Percentiles rank a stretch among this genome's conserved stretches.
phyloP scores from a whole-genome alignment of 2,113 vertebrate genomes.

The Collichthys lucidus region DNA sequence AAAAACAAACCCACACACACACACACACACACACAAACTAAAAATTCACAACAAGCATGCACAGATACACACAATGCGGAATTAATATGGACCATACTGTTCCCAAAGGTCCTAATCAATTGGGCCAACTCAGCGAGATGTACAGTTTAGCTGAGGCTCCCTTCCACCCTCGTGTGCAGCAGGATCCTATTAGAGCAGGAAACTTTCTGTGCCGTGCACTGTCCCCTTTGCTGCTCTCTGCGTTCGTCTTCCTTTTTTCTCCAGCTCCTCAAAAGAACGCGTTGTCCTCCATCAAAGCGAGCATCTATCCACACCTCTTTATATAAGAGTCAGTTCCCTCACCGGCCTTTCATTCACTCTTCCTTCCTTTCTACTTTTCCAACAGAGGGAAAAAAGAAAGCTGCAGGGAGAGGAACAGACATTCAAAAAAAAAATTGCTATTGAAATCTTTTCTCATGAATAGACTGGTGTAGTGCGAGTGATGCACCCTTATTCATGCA shows the following conservation, averaged over 20 bases:
- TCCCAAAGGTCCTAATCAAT: slow-evolving; percentile 73
- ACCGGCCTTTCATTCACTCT: neutral
- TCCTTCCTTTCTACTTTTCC: neutral
- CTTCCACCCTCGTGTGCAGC: slow-evolving; percentile 53
- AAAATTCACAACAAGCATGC: slow-evolving; percentile 19
- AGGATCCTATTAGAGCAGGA: slow-evolving; percentile 38
- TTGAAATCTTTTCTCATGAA: slow-evolving; percentile 11
- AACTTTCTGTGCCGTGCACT: slow-evolving; percentile 37
- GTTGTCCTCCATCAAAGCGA: slow-evolving; percentile 8
- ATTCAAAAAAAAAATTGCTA: slow-evolving; percentile 6
- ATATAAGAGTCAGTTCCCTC: slow-evolving; percentile 4
- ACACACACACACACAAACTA: slow-evolving; percentile 1
- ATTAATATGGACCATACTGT: slow-evolving; percentile 55
- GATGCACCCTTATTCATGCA: slow-evolving; percentile 20
- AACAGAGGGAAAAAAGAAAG: neutral
- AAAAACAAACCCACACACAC: slow-evolving; percentile 30
- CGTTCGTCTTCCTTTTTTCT: slow-evolving; percentile 12
- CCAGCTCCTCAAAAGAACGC: neutral
- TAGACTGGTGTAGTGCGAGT: neutral
- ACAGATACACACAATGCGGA: slow-evolving; percentile 20
- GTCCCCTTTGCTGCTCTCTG: slow-evolving; percentile 27
- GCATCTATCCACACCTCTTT: slow-evolving; percentile 2
- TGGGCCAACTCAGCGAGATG: slow-evolving; percentile 66
- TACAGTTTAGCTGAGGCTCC: slow-evolving; percentile 42
- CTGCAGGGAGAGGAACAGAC: neutral